These are phyloP conservation scores for Stratiomys singularior DNA, from an alignment of 2,888 invertebrate species.

Conservation along the genomic window DNA sequence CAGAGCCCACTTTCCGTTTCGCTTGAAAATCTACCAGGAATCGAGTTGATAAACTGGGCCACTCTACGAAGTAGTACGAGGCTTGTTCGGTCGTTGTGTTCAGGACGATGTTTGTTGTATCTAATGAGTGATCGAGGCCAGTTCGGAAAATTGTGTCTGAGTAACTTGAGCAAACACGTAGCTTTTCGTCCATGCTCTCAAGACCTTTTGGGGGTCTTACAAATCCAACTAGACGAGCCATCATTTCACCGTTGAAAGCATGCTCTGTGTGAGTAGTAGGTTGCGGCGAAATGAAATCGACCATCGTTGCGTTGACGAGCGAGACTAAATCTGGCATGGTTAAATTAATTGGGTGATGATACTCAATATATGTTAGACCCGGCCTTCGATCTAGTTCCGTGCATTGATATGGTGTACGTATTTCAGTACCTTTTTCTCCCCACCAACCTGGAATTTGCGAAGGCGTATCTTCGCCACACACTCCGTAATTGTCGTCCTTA, in stretches of 20 bases:
- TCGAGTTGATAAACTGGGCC: slow-evolving; percentile 74
- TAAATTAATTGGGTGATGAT: slow-evolving; percentile 87
- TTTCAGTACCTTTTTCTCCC: slow-evolving; percentile 84
- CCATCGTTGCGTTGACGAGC: slow-evolving; percentile 86
- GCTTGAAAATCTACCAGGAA: slow-evolving; percentile 77
- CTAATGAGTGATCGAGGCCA: slow-evolving; percentile 64
- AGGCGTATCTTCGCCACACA: slow-evolving; percentile 86
- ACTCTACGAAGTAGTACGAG: slow-evolving; percentile 75
- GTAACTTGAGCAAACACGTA: slow-evolving; percentile 83
- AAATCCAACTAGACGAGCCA: slow-evolving; percentile 82
- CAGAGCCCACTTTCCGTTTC: slow-evolving; percentile 67
- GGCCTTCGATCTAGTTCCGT: slow-evolving; percentile 82
- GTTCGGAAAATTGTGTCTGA: slow-evolving; percentile 76
- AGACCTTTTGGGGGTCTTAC: slow-evolving; percentile 81
- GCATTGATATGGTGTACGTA: slow-evolving; percentile 80
- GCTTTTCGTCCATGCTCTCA: slow-evolving; percentile 74
- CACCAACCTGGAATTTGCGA: slow-evolving; percentile 90
- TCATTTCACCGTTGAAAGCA: slow-evolving; percentile 76
- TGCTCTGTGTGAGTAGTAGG: slow-evolving; percentile 76
- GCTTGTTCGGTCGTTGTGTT: slow-evolving; percentile 77
- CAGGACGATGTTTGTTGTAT: slow-evolving; percentile 67
- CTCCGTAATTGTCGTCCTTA: slow-evolving; percentile 79
- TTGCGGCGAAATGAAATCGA: slow-evolving; percentile 79
- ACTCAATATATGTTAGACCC: slow-evolving; percentile 88
- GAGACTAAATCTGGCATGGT: slow-evolving; percentile 89